Percentiles rank a stretch among this genome's conserved stretches.
phyloP scores from a whole-genome alignment of 1,140 invertebrate species.

The Leptinotarsa defecta region DNA sequence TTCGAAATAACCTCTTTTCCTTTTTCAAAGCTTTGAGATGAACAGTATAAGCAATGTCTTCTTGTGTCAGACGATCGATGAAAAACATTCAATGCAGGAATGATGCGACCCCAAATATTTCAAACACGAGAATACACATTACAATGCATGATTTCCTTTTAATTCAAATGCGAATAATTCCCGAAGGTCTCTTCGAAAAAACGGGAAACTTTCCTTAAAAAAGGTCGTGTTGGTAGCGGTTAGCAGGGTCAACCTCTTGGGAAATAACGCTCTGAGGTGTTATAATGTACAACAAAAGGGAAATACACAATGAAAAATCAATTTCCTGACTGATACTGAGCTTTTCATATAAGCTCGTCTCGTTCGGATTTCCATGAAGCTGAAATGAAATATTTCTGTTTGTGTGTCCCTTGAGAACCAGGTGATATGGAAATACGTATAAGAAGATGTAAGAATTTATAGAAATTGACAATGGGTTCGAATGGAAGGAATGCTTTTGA shows the following conservation, averaged over 20 bases:
- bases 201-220: too few relatives aligned
- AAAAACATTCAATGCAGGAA: too few relatives aligned
- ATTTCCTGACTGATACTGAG: slow-evolving; percentile 7
- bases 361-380: not conserved
- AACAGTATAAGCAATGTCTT: too few relatives aligned
- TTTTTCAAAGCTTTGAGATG: too few relatives aligned
- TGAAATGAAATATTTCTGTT: slow-evolving; percentile 5
- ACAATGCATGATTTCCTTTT: too few relatives aligned
- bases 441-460: not conserved
- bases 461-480: not conserved
- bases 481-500: not conserved
- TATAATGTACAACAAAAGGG: slow-evolving; percentile 15
- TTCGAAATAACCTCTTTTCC: too few relatives aligned
- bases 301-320: slow-evolving; percentile 21
- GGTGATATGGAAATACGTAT: not conserved
- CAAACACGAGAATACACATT: too few relatives aligned
- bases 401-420: slow-evolving; percentile 5
- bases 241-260: not conserved
- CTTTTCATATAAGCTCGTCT: not conserved
- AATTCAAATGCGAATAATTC: too few relatives aligned
- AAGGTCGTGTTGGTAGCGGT: not conserved
- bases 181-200: too few relatives aligned
- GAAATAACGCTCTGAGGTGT: slow-evolving; percentile 14
- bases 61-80: too few relatives aligned
- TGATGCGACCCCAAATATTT: too few relatives aligned